Evolutionary conservation across 2,888 invertebrate species (phyloP).

Genomic region (Drosophila borealis): DNA sequence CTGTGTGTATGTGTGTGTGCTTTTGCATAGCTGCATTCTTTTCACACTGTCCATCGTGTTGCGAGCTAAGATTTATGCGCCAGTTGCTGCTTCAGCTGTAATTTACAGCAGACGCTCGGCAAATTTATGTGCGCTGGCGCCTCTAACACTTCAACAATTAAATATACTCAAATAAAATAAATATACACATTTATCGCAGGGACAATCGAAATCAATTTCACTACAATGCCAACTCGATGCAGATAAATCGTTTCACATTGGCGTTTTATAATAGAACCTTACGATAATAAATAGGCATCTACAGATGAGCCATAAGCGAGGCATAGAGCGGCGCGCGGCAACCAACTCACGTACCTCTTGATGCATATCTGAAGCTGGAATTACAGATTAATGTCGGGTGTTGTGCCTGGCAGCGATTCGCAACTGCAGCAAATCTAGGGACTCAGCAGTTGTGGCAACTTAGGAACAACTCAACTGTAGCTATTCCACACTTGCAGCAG

Average conservation of each 20-base stretch:
- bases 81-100: slow-evolving; percentile 69
- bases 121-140: slow-evolving; percentile 64
- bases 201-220: slow-evolving; percentile 36
- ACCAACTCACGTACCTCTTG: slow-evolving; percentile 11
- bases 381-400: slow-evolving; percentile 26
- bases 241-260: slow-evolving; percentile 18
- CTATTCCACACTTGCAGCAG: slow-evolving; percentile 3
- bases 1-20: slow-evolving; percentile 15
- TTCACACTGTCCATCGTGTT: slow-evolving; percentile 51
- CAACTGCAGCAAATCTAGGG: neutral
- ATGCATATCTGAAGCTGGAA: neutral
- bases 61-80: slow-evolving; percentile 68
- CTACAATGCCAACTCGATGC: neutral
- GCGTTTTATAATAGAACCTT: slow-evolving; percentile 10
- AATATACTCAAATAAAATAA: slow-evolving; percentile 44
- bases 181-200: slow-evolving; percentile 19
- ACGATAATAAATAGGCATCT: slow-evolving; percentile 15
- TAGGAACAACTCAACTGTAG: slow-evolving; percentile 2
- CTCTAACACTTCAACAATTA: slow-evolving; percentile 36
- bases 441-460: neutral
- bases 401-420: neutral
- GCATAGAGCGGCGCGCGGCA: neutral
- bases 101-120: slow-evolving; percentile 66
- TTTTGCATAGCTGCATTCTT: slow-evolving; percentile 56
- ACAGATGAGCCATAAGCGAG: too few species aligned